phyloP scores from a whole-genome alignment of 2,888 invertebrate genomes.

The Danaus chrysippus region DNA sequence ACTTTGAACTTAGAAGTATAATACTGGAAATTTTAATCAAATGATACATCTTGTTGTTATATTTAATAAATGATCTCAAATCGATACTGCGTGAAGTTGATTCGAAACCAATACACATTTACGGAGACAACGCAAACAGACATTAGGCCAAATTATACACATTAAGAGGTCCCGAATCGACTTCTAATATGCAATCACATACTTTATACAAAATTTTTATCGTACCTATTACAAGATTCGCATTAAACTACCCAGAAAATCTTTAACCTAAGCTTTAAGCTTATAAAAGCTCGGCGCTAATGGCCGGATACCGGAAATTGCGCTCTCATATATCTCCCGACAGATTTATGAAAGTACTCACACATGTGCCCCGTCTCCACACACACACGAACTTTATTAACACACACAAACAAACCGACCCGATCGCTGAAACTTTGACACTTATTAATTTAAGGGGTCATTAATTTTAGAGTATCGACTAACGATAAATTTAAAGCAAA shows the following conservation, averaged over 20 bases:
- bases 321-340: constrained; percentile 93
- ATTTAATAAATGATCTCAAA: constrained; percentile 25
- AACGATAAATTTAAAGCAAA: constrained; percentile 41
- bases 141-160: constrained; percentile 77
- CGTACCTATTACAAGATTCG: constrained; percentile 79
- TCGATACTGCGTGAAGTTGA: constrained; percentile 26
- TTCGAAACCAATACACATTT: constrained; percentile 33
- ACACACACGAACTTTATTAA: constrained; percentile 44
- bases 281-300: constrained; percentile 85
- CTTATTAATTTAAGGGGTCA: constrained; percentile 73
- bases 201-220: constrained; percentile 79
- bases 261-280: constrained; percentile 81
- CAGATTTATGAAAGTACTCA: constrained; percentile 93
- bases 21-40: background rate
- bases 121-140: constrained; percentile 52
- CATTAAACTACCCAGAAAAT: constrained; percentile 80
- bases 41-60: constrained; percentile 26
- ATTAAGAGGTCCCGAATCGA: constrained; percentile 76
- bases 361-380: constrained; percentile 76
- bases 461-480: constrained; percentile 60
- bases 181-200: constrained; percentile 79
- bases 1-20: too few relatives aligned
- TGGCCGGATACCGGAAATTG: constrained; percentile 95
- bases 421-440: constrained; percentile 64
- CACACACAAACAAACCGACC: constrained; percentile 39